Evolutionary conservation across 1,140 invertebrate genomes (phyloP).

Genomic region (Drosophila biarmipes): DNA sequence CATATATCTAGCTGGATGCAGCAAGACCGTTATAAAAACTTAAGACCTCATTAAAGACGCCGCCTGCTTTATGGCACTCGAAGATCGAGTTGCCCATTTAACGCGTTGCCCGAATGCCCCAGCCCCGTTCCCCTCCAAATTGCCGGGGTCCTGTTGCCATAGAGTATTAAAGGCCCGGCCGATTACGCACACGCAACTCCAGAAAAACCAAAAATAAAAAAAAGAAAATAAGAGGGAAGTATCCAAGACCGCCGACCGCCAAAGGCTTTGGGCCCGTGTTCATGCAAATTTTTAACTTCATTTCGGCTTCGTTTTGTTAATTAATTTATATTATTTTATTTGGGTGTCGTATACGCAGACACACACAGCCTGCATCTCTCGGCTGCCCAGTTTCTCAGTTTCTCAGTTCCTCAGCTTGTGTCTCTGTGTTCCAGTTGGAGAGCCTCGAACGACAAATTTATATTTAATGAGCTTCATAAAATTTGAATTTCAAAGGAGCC

Average conservation of each 20-base stretch:
- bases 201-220: constrained; percentile 3
- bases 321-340: constrained; percentile 85
- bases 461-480: constrained; percentile 85
- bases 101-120: constrained; percentile 38
- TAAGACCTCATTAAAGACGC: constrained; percentile 80
- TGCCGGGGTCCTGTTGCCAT: constrained; percentile 31
- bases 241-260: constrained; percentile 55
- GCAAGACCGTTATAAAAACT: constrained; percentile 74
- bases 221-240: background rate
- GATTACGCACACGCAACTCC: constrained; percentile 80
- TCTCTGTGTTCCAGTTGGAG: constrained; percentile 49
- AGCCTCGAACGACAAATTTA: constrained; percentile 83
- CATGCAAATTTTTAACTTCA: constrained; percentile 83
- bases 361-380: constrained; percentile 26
- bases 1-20: constrained; percentile 3
- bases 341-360: constrained; percentile 73
- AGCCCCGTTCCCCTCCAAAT: background rate
- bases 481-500: constrained; percentile 84
- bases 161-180: constrained; percentile 30
- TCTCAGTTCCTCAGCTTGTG: constrained; percentile 18
- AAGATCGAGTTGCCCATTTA: constrained; percentile 71
- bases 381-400: background rate
- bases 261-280: constrained; percentile 75
- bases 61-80: constrained; percentile 73
- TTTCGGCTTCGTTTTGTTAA: constrained; percentile 84